phyloP scores from a whole-genome alignment of 1,140 invertebrate species.

The Triops longicaudatus region DNA sequence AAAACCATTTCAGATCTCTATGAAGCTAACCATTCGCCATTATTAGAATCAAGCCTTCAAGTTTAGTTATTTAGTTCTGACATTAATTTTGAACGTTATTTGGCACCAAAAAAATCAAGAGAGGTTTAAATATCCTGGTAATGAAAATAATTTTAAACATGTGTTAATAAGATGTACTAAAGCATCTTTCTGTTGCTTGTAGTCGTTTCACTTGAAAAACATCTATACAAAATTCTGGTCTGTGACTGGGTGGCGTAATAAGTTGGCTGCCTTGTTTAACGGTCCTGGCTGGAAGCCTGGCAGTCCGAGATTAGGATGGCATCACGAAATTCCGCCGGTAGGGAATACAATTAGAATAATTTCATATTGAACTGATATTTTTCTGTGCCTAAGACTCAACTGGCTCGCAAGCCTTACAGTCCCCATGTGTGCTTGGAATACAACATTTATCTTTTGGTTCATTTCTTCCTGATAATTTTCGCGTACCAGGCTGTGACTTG shows the following conservation, averaged over 20 bases:
- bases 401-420: neutral
- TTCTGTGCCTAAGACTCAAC: neutral
- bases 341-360: constrained; percentile 8
- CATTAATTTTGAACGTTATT: no score
- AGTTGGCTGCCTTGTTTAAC: constrained; percentile 62
- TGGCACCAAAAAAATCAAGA: no score
- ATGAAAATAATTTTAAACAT: no score
- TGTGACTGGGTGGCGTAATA: constrained; percentile 51
- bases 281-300: constrained; percentile 84
- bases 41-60: no score
- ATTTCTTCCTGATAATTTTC: constrained; percentile 56
- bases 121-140: no score
- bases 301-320: constrained; percentile 59
- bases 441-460: constrained; percentile 56
- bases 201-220: constrained; percentile 63
- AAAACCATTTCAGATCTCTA: no score
- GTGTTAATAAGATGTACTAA: neutral
- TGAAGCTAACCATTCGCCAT: no score
- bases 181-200: constrained; percentile 31
- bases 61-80: no score
- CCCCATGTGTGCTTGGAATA: constrained; percentile 44
- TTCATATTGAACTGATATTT: constrained; percentile 30
- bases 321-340: constrained; percentile 24
- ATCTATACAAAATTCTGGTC: constrained; percentile 51
- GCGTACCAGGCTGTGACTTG: neutral